Conservation (phyloP, 2,888 invertebrate species). For the Meiosimyza decipiens region DNA sequence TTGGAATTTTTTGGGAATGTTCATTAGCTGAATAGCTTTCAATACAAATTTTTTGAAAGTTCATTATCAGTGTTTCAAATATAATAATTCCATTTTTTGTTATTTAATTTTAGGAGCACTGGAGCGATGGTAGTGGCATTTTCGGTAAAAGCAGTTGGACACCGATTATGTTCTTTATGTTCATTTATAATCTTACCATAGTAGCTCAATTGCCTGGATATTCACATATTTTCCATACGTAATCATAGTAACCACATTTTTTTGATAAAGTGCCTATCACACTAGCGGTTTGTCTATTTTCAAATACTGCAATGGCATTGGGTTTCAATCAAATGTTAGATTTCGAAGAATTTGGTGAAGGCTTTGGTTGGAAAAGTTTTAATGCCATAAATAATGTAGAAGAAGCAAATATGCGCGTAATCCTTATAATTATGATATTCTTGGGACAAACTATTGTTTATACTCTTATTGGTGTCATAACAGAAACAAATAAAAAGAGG, state of each 20-base stretch:
- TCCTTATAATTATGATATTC: constrained; percentile 70
- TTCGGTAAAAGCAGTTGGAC: constrained; percentile 75
- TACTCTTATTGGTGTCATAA: constrained; percentile 73
- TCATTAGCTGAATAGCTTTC: too few species aligned
- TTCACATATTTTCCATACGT: constrained; percentile 77
- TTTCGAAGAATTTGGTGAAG: constrained; percentile 54
- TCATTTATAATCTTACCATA: constrained; percentile 75
- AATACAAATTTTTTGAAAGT: too few species aligned
- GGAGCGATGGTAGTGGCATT: constrained; percentile 69
- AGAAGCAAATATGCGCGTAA: constrained; percentile 55
- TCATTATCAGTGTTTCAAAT: too few species aligned
- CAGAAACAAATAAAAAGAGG: too few species aligned
- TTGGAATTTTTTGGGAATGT: too few species aligned
- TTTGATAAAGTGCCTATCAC: constrained; percentile 56
- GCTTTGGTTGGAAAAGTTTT: constrained; percentile 51
- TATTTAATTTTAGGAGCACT: constrained; percentile 54
- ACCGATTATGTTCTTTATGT: constrained; percentile 75
- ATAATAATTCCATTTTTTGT: too few species aligned
- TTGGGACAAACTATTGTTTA: constrained; percentile 76
- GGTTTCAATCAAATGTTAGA: constrained; percentile 78
- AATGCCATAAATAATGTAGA: constrained; percentile 51
- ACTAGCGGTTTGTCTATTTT: constrained; percentile 70
- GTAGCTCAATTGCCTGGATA: constrained; percentile 79
- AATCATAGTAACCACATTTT: constrained; percentile 69
- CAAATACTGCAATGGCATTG: constrained; percentile 77